Percentiles rank a stretch among this genome's conserved stretches.
phyloP scores from a whole-genome alignment of 2,113 vertebrate species.

The Catharus bicknelli region DNA sequence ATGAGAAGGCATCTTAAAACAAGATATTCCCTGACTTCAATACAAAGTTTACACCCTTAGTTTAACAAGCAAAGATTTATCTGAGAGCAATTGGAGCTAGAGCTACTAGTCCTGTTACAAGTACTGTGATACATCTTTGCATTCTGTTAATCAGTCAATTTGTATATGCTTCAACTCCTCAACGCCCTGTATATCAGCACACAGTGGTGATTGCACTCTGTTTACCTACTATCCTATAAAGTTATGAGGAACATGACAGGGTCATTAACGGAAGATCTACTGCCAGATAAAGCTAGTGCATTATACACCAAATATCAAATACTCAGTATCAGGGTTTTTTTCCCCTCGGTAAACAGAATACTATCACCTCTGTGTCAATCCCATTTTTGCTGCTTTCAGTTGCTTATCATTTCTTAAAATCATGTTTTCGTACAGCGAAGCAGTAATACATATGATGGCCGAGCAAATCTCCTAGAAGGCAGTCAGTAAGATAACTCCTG shows the following conservation, averaged over 20 bases:
- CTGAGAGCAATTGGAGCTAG: background rate
- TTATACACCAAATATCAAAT: background rate
- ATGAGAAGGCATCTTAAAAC: background rate
- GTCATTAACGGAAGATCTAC: background rate
- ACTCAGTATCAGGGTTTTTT: background rate
- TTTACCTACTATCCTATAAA: background rate
- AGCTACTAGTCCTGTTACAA: background rate
- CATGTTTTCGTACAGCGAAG: background rate
- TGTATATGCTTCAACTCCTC: background rate
- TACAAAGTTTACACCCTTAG: background rate
- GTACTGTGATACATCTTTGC: background rate
- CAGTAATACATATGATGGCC: accelerated
- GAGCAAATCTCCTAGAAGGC: background rate
- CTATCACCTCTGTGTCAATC: background rate
- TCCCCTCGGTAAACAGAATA: background rate
- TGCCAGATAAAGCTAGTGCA: background rate
- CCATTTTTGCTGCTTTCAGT: background rate
- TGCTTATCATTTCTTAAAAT: background rate
- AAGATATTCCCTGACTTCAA: background rate
- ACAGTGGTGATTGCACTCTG: background rate
- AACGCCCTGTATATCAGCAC: accelerated
- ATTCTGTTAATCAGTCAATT: background rate
- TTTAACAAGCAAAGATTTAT: background rate
- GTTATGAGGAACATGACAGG: background rate
- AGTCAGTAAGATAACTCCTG: background rate